Conservation (phyloP, 2,113 vertebrate genomes). For the Tichodroma muraria region DNA sequence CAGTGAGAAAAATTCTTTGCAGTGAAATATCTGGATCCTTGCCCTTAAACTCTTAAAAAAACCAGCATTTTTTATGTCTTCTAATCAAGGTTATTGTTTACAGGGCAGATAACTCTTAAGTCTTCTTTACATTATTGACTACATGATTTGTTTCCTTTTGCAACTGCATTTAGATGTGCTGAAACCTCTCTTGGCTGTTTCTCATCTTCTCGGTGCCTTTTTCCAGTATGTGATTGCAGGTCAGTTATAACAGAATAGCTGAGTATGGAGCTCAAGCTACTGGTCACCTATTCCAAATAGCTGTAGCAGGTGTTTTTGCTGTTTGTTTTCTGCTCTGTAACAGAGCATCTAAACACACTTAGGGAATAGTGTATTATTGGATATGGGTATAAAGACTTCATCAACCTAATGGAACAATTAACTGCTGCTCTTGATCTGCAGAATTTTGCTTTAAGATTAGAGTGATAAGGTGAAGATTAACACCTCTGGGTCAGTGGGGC, state of each 20-base stretch:
- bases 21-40: not conserved
- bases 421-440: constrained; percentile 56
- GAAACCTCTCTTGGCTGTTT: not conserved
- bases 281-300: not conserved
- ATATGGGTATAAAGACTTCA: constrained; percentile 7
- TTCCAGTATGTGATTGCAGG: not conserved
- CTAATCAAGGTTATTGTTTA: constrained; percentile 31
- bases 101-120: not conserved
- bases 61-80: not conserved
- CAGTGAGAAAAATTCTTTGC: not conserved
- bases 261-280: not conserved
- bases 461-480: constrained; percentile 68
- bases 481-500: constrained; percentile 50
- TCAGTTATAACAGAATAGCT: not conserved
- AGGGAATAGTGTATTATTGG: constrained; percentile 15
- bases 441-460: constrained; percentile 66
- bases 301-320: not conserved
- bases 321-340: not conserved
- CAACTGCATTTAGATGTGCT: not conserved
- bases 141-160: not conserved
- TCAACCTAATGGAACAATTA: constrained; percentile 66
- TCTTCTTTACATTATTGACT: constrained; percentile 21
- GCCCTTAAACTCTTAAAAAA: not conserved
- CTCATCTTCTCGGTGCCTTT: not conserved
- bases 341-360: not conserved